phyloP scores from a whole-genome alignment of 23 tunicate species.

The Clavelina lepadiformis region DNA sequence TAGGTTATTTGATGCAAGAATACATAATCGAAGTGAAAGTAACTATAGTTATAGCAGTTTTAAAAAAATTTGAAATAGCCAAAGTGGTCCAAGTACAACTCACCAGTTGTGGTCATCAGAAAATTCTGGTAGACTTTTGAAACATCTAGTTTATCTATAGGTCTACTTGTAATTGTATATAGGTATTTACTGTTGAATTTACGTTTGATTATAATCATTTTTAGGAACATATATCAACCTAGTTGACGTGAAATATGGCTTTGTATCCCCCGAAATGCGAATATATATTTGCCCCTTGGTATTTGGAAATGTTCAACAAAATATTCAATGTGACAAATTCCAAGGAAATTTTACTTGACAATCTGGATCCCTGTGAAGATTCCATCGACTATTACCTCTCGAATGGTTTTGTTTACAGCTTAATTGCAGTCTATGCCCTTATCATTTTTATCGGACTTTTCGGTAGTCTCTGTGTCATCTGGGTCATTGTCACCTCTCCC shows the following conservation, averaged over 20 bases:
- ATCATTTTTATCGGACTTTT: slow-evolving; percentile 41
- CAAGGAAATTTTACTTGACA: slow-evolving; percentile 4
- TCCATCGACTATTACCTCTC: slow-evolving; percentile 5
- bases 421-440: slow-evolving; percentile 38
- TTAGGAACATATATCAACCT: not conserved
- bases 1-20: too few relatives aligned
- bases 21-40: too few relatives aligned
- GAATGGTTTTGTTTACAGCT: slow-evolving; percentile 26
- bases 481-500: slow-evolving; percentile 6
- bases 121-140: too few relatives aligned
- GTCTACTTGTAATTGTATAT: too few relatives aligned
- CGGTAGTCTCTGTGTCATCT: slow-evolving; percentile 39
- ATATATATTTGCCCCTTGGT: slow-evolving; percentile 2
- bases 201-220: too few relatives aligned
- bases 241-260: slow-evolving; percentile 15
- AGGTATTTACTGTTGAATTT: too few relatives aligned
- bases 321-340: slow-evolving; percentile 15
- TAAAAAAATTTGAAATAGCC: too few relatives aligned
- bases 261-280: slow-evolving; percentile 43
- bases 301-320: slow-evolving; percentile 2
- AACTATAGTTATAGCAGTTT: too few relatives aligned
- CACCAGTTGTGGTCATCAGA: too few relatives aligned
- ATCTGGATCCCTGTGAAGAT: slow-evolving; percentile 34
- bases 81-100: too few relatives aligned
- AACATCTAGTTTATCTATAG: too few relatives aligned